Evolutionary conservation across 2,888 invertebrate species (phyloP).

Genomic region (Sminthurinus aureus): DNA sequence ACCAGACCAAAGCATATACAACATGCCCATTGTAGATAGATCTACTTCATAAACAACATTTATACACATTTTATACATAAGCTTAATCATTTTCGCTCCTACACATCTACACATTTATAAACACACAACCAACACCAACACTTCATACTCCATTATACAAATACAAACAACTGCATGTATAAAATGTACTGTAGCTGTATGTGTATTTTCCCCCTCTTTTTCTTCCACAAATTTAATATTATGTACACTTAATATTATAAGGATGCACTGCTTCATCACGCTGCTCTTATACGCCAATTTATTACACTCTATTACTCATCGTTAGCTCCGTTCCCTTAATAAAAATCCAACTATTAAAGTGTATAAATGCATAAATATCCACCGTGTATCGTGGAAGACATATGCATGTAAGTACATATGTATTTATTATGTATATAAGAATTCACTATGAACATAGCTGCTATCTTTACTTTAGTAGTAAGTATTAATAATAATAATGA

Average conservation of each 20-base stretch:
- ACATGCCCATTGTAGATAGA: background rate
- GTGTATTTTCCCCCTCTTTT: background rate
- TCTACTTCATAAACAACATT: background rate
- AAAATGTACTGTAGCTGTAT: background rate
- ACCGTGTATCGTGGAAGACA: too few relatives aligned
- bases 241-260: background rate
- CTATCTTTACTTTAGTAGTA: too few relatives aligned
- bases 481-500: too few relatives aligned
- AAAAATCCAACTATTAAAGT: background rate
- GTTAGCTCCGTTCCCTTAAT: background rate
- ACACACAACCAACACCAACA: background rate
- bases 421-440: too few relatives aligned
- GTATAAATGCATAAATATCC: background rate
- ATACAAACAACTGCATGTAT: background rate
- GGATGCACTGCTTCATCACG: background rate
- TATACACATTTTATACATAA: background rate
- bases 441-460: too few relatives aligned
- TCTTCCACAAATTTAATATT: background rate
- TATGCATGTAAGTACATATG: too few relatives aligned
- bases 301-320: constrained; percentile 12
- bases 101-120: background rate
- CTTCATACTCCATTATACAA: background rate
- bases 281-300: constrained; percentile 11
- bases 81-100: constrained; percentile 3
- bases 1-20: too few relatives aligned